phyloP scores from a whole-genome alignment of 2,797 vertebrate genomes.

The Chaetophractus vellerosus region DNA sequence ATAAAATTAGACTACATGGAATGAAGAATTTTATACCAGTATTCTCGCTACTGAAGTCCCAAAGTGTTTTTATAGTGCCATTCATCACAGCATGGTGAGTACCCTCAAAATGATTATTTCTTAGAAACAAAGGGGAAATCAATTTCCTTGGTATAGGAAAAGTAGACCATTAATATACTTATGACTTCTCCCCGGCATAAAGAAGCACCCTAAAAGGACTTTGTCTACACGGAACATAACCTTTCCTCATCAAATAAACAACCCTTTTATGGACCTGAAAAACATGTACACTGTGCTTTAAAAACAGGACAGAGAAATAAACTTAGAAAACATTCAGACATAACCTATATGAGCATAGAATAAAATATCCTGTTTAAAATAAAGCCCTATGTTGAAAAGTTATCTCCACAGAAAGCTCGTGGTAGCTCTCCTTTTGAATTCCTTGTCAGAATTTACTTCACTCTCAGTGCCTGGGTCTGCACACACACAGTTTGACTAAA shows the following conservation, averaged over 20 bases:
- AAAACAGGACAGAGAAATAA: slow-evolving; percentile 36
- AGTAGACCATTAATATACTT: slow-evolving; percentile 63
- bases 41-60: slow-evolving; percentile 19
- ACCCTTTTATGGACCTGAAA: slow-evolving; percentile 52
- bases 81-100: slow-evolving; percentile 19
- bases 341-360: neutral
- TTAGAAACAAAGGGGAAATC: slow-evolving; percentile 80
- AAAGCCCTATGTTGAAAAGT: neutral
- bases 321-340: slow-evolving; percentile 26
- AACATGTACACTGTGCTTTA: neutral
- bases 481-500: neutral
- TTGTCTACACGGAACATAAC: neutral
- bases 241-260: slow-evolving; percentile 33
- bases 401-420: neutral
- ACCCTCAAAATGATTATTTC: slow-evolving; percentile 77
- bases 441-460: neutral
- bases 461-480: neutral
- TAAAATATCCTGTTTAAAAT: slow-evolving; percentile 54
- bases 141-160: slow-evolving; percentile 69
- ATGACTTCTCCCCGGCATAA: slow-evolving; percentile 51
- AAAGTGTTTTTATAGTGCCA: slow-evolving; percentile 56
- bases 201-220: slow-evolving; percentile 59
- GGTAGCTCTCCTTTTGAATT: slow-evolving; percentile 13
- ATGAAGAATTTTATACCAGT: slow-evolving; percentile 57
- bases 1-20: slow-evolving; percentile 20